Base-by-base conservation (phyloP, 1,140 invertebrate species). In the Oncopodura yosiiana region DNA sequence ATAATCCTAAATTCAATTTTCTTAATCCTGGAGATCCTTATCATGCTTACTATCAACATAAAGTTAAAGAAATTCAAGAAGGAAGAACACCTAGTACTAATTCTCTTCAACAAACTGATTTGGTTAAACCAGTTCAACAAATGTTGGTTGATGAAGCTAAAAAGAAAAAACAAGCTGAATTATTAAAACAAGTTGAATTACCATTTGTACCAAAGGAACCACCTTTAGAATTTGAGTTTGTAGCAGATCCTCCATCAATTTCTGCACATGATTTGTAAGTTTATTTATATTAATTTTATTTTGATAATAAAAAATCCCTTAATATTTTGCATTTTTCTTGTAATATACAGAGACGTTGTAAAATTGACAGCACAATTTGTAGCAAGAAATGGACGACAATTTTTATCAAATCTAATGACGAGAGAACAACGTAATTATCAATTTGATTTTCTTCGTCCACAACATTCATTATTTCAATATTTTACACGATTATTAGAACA, bases 341-440 rank as follows among this genome's bases (percentile, higher is more conserved):
- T 38, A 24, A 32, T 56, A 77, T 78, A 55, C 66, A 92, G 88
- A 57, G 95, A 99, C 71, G 90, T 98, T 60, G 94, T 99, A 0
- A 96, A 95, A 68, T 70, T 99, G 8, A 99, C 96, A 2, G 96
- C 96, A 0, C 92, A 98, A 70, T 99, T 99, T 78, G 95, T 99
- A 0, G 95, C 96, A 1, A 75, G 94, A 67, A 99, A 99, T 74
- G 96, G 96, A 3, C 78, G 95, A 5, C 92, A 97, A 68, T 99
- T 99, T 70, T 74, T 99, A 3, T 98, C 94, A 3, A 95, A 94
- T 66, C 70, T 99, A 8, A 99, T 99, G 94, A 97, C 95, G 66
- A 78, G 93, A 23, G 95, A 99, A 69, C 92, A 97, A 66, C 75
- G 93, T 8, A 99, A 99, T 71, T 97, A 92, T 67, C 94, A 99